phyloP scores from a whole-genome alignment of 2,113 vertebrate species.

The Microtus pennsylvanicus region DNA sequence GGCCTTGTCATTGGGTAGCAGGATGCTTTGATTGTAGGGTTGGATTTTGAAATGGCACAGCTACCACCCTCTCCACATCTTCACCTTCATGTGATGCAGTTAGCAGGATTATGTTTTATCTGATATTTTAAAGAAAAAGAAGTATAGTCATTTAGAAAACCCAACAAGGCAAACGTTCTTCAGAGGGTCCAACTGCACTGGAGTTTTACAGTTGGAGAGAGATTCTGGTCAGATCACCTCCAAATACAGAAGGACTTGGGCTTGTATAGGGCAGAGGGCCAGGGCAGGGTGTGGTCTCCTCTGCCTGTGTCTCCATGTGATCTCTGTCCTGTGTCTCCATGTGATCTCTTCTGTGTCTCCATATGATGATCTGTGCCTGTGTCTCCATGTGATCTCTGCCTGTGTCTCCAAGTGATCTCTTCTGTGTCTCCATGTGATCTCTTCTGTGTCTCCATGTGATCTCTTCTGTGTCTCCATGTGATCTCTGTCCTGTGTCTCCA shows the following conservation, averaged over 20 bases:
- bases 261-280: neutral
- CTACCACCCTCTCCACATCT: neutral
- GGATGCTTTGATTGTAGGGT: neutral
- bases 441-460: neutral
- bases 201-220: neutral
- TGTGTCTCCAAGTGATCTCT: neutral
- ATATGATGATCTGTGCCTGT: neutral
- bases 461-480: no score
- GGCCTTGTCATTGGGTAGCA: neutral
- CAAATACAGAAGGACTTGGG: neutral
- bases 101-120: neutral
- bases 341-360: neutral
- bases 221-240: neutral
- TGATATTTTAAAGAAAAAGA: neutral
- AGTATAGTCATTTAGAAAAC: neutral
- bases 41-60: neutral
- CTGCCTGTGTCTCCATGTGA: neutral
- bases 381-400: neutral
- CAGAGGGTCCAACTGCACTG: no score
- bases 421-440: neutral
- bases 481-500: no score
- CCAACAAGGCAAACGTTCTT: neutral
- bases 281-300: neutral
- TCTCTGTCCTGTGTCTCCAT: neutral
- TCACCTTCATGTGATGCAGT: neutral